Base-by-base conservation (phyloP, 2,113 vertebrate species). In the Pachycephala philippinensis region DNA sequence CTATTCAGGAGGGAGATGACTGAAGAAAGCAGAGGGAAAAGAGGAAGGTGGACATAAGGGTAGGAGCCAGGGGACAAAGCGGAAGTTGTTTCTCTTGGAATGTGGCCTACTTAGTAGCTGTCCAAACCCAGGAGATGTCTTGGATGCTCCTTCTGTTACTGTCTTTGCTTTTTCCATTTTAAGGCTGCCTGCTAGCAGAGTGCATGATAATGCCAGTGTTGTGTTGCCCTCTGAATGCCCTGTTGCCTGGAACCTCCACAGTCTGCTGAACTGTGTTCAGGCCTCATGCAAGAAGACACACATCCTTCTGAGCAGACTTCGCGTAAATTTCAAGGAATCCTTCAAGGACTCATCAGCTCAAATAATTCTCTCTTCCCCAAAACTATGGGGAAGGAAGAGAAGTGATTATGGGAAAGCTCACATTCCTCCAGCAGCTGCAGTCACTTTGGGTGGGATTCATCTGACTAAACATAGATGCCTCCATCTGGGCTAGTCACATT, bases 21-120 rank as follows among this genome's bases (percentile, higher is more conserved):
- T 77, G 88, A 95, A 95, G 87, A 93, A 93, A 95, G 89, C 40
- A 53, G 69, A 90, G 50, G 39, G 92, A 94, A 94, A 86, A 83
- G 49, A 92, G 85, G 87, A 90, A 96, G 65, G 78, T 7, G 19
- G 81, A 90, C 68, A 91, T 92, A 90, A 90, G 91, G 54, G 54
- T 82, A 60, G 72, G 63, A 94, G 90, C 47, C 84, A 88, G 69
- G 90, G 84, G 91, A 92, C 53, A 75, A 81, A 71, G 84, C 0
- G 1, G 72, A 96, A 95, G 69, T 96, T 97, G 77, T 97, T 97
- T 97, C 92, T 96, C 84, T 96, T 96, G 91, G 84, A 87, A 90
- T 87, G 44, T 16, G 30, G 83, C 96, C 96, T 95, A 64, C 61
- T 94, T 94, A 96, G 91, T 95, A 96, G 95, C 87, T 93, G 75